phyloP scores from a whole-genome alignment of 2,888 invertebrate species.

The Hydriomena furcata region DNA sequence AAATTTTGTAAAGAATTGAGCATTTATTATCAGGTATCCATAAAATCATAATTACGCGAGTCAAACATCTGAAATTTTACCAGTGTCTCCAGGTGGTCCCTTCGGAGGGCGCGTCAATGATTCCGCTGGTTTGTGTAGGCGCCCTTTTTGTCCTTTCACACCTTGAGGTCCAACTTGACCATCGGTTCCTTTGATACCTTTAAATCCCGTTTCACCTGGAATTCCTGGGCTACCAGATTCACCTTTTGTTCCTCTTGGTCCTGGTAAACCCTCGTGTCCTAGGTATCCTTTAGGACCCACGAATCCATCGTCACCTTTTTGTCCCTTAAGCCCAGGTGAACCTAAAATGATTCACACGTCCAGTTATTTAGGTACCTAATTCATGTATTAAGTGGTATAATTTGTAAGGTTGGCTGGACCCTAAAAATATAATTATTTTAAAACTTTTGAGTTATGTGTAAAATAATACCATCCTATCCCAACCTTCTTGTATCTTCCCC shows the following conservation, averaged over 20 bases:
- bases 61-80: conserved; percentile 46
- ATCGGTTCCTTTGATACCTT: conserved; percentile 66
- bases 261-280: conserved; percentile 60
- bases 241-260: conserved; percentile 57
- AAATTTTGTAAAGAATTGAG: not conserved
- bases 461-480: no score
- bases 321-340: conserved; percentile 60
- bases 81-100: conserved; percentile 85
- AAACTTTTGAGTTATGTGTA: no score
- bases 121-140: conserved; percentile 47
- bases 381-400: not conserved
- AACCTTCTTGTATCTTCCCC: no score
- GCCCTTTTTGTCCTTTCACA: conserved; percentile 78
- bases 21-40: no score
- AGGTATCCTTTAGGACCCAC: conserved; percentile 57
- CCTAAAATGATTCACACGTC: conserved; percentile 43
- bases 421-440: no score
- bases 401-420: no score
- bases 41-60: no score
- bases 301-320: conserved; percentile 62
- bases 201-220: conserved; percentile 75
- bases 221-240: conserved; percentile 68
- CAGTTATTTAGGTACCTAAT: not conserved
- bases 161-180: conserved; percentile 81
- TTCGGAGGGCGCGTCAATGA: conserved; percentile 59